These are phyloP conservation scores for Phataginus tetradactyla DNA, from an alignment of 2,797 vertebrate genomes.

Conservation along the genomic window DNA sequence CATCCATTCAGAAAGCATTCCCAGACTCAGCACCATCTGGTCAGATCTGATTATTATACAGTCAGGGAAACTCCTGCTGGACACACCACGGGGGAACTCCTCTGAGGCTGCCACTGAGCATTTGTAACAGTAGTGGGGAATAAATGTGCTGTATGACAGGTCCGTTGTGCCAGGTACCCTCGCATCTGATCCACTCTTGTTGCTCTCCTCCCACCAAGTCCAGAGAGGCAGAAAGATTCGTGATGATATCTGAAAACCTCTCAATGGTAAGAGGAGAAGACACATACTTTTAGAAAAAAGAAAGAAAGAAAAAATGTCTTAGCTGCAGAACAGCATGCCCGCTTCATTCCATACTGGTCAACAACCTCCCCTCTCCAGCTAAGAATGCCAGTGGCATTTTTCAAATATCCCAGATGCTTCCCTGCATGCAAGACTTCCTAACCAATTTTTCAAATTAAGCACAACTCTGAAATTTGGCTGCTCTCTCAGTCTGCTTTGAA, in stretches of 20 bases:
- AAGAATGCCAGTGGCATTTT: conserved; percentile 66
- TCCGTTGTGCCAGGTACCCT: conserved; percentile 70
- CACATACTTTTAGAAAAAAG: neutral
- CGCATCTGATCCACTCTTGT: conserved; percentile 61
- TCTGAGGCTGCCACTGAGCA: conserved; percentile 82
- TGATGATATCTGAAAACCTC: conserved; percentile 71
- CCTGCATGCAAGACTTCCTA: conserved; percentile 71
- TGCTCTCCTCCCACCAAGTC: conserved; percentile 64
- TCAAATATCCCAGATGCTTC: conserved; percentile 82
- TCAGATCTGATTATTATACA: conserved; percentile 87
- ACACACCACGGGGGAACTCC: conserved; percentile 84
- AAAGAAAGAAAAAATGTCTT: neutral
- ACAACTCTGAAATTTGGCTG: conserved; percentile 71
- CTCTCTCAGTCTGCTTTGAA: conserved; percentile 66
- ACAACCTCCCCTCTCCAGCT: neutral
- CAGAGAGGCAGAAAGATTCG: conserved; percentile 75
- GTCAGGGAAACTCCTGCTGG: conserved; percentile 84
- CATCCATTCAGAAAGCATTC: conserved; percentile 76
- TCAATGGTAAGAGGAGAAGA: conserved; percentile 68
- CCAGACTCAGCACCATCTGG: conserved; percentile 87
- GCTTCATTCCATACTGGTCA: conserved; percentile 59
- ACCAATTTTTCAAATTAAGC: conserved; percentile 78
- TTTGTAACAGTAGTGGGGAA: conserved; percentile 81
- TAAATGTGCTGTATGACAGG: conserved; percentile 81
- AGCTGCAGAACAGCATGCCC: conserved; percentile 50